A percentile compares a stretch with the other conserved stretches of the same genome.
Evolutionary conservation across 2,113 vertebrate genomes (phyloP).

Genomic region (Upupa epops): DNA sequence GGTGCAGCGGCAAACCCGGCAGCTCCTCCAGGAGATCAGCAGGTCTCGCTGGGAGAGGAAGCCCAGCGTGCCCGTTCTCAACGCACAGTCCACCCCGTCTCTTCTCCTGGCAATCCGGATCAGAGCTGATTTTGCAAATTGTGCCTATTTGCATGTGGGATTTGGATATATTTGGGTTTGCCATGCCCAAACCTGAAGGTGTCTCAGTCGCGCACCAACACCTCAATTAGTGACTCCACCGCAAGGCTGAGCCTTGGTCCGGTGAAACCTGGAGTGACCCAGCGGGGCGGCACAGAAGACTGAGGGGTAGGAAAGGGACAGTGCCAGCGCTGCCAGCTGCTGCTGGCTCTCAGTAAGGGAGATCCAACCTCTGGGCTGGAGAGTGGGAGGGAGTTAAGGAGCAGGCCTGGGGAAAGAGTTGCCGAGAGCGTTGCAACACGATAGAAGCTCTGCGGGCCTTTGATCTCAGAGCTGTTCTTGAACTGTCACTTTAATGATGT

Average conservation of each 20-base stretch:
- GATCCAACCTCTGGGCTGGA: not conserved
- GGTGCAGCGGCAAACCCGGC: rapidly evolving
- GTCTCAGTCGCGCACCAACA: not conserved
- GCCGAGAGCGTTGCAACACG: slow-evolving; percentile 33
- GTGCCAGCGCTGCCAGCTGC: not conserved
- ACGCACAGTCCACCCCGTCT: not conserved
- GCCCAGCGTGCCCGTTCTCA: not conserved
- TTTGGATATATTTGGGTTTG: not conserved
- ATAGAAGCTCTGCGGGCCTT: slow-evolving; percentile 60
- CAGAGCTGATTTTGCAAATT: slow-evolving; percentile 15
- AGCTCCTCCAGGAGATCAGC: not conserved
- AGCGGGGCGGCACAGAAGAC: not conserved
- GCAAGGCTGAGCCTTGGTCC: not conserved
- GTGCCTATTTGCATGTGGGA: slow-evolving; percentile 11
- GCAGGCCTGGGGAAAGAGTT: slow-evolving; percentile 14
- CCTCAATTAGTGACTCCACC: rapidly evolving
- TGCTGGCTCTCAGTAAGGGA: not conserved
- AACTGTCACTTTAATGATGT: slow-evolving; percentile 71
- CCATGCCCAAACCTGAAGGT: not conserved
- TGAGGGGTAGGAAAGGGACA: not conserved
- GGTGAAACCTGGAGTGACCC: not conserved
- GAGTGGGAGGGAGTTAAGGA: slow-evolving; percentile 19
- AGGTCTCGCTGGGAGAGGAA: not conserved
- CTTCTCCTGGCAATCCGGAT: not conserved
- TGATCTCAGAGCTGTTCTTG: slow-evolving; percentile 60